A percentile compares a stretch with the other conserved stretches of the same genome.
Evolutionary conservation across 1,140 invertebrate genomes (phyloP).

Genomic region (Colletes latitarsis): DNA sequence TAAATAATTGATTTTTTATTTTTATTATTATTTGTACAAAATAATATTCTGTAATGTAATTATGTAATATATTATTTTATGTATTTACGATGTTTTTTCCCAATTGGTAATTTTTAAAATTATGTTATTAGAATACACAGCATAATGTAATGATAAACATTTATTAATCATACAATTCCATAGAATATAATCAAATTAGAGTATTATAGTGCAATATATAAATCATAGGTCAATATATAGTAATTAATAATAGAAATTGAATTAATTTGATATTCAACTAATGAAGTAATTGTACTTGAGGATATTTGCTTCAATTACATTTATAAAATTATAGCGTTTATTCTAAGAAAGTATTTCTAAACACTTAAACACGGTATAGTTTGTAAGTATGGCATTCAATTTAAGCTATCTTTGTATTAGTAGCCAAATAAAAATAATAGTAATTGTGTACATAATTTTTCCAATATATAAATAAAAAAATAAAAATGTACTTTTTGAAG

Average conservation of each 20-base stretch:
- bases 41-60: not conserved
- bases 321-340: conserved; percentile 19
- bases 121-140: not conserved
- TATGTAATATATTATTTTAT: not conserved
- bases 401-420: conserved; percentile 4
- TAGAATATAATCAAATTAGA: conserved; percentile 20
- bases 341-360: conserved; percentile 7
- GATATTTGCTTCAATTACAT: conserved; percentile 23
- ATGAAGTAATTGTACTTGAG: not conserved
- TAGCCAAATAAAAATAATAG: conserved; percentile 8
- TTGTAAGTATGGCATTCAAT: not conserved
- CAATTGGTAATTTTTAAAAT: not conserved
- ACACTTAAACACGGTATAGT: not conserved
- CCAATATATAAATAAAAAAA: conserved; percentile 27
- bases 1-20: not conserved
- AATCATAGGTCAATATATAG: conserved; percentile 2
- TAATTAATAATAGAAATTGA: conserved; percentile 17
- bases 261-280: conserved; percentile 18
- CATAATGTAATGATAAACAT: not conserved
- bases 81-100: not conserved
- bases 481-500: conserved; percentile 27
- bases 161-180: not conserved
- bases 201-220: conserved; percentile 30
- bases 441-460: conserved; percentile 30
- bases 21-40: not conserved